Evolutionary conservation across 2,888 invertebrate species (phyloP).

Genomic region (Gortyna flavago): DNA sequence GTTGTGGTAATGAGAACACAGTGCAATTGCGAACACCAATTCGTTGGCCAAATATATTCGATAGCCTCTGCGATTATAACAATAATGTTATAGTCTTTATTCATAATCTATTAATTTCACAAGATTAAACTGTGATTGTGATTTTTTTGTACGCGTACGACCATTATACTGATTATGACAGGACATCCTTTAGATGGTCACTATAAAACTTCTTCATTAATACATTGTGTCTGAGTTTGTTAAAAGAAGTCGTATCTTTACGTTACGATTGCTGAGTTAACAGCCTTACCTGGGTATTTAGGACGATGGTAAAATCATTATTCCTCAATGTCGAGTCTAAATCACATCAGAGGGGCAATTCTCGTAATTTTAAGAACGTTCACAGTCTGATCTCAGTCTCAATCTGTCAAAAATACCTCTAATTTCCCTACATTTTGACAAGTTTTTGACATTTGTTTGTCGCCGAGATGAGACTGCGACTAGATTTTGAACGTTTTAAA

Average conservation of each 20-base stretch:
- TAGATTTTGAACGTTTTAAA: too few species aligned
- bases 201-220: neutral
- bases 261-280: neutral
- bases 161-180: neutral
- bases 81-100: neutral
- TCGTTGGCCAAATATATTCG: neutral
- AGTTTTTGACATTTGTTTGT: too few species aligned
- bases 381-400: too few species aligned
- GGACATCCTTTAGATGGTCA: neutral
- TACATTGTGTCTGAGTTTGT: neutral
- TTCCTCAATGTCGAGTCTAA: conserved; percentile 38
- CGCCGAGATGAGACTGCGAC: too few species aligned
- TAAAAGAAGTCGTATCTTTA: neutral
- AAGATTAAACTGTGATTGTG: neutral
- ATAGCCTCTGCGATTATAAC: neutral
- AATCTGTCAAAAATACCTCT: too few species aligned
- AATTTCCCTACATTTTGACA: too few species aligned
- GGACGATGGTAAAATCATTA: neutral
- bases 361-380: too few species aligned
- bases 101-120: neutral
- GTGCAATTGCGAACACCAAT: neutral
- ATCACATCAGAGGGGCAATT: conserved; percentile 18
- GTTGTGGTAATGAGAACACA: neutral
- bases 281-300: too few species aligned
- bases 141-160: neutral